Base-by-base conservation (phyloP, 1,140 invertebrate species). In the Trichonephila clavata region DNA sequence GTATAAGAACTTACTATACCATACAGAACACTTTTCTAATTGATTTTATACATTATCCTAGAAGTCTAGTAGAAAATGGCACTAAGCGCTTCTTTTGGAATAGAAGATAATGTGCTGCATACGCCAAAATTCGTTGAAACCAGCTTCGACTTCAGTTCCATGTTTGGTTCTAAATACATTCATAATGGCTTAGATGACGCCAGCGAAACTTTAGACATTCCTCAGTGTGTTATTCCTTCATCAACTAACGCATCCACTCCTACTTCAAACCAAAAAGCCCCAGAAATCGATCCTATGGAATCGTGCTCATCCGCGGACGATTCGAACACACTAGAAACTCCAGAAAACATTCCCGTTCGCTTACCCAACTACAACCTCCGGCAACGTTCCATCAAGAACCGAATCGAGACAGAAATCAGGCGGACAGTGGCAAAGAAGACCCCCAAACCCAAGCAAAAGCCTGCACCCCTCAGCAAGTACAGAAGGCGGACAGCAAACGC, bases 401-500 rank as follows among this genome's bases (percentile, higher is more conserved):
- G 96, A 63, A 95, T 96, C 80, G 95, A 96, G 94, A 96, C 96
- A 89, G 95, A 95, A 87, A 95, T 95, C 81, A 83, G 94, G 65
- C 95, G 95, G 80, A 95, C 95, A 81, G 94, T 95, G 80, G 95
- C 95, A 1, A 95, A 95, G 91, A 94, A 94, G 92, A 94, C 95
- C 50, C 95, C 95, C 1, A 96, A 97, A 92, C 96, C 97, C n/a
- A 98, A 97, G 95, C 96, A 97, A 84, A 97, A 97, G 95, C 97
- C 98, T 8, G 97, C 98, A 77, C 98, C 98, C 1, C 96, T 98
- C 92, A 98, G 98, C 96, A 99, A 98, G 95, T 99, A 99, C 96
- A 96, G 98, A 32, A 96, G 98, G 94, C 98, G 98, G 96, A 98
- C 98, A 4, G 98, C 98, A 1, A 99, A 99, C 96, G 98, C 98